Conservation (phyloP, 2,797 vertebrate species). For the Kryptolebias ocellatus region DNA sequence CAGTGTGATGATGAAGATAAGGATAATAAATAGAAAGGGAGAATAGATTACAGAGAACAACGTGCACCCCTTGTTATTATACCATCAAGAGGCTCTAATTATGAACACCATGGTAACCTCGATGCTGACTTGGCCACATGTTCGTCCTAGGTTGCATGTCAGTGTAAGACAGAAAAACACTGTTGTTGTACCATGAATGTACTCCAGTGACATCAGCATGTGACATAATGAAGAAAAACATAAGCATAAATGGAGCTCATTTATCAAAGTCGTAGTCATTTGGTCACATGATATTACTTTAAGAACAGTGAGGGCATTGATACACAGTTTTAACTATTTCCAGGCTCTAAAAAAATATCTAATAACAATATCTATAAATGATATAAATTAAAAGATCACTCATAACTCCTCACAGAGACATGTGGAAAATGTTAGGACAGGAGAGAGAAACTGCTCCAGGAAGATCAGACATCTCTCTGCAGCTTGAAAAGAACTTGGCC, state of each 20-base stretch:
- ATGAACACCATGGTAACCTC: conserved; percentile 63
- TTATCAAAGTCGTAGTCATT: conserved; percentile 29
- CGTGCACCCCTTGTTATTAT: conserved; percentile 79
- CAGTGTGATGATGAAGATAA: conserved; percentile 68
- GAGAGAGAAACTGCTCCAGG: conserved; percentile 29
- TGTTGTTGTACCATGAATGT: conserved; percentile 19
- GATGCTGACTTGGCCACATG: conserved; percentile 48
- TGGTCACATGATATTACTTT: conserved; percentile 33
- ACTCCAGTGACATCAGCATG: conserved; percentile 29
- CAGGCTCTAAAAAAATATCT: not conserved
- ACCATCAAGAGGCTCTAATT: conserved; percentile 73
- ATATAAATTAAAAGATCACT: conserved; percentile 45
- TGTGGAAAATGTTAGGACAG: conserved; percentile 63
- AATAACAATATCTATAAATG: conserved; percentile 5
- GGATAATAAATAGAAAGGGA: conserved; percentile 80
- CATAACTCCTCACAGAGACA: conserved; percentile 48
- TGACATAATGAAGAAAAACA: conserved; percentile 42
- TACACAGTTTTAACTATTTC: conserved; percentile 11
- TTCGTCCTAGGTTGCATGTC: conserved; percentile 30
- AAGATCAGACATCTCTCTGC: conserved; percentile 45
- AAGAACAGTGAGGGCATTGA: conserved; percentile 40
- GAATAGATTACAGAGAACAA: conserved; percentile 76
- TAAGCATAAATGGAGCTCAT: conserved; percentile 23
- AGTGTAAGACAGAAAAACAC: conserved; percentile 27
- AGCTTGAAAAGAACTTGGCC: conserved; percentile 49